A percentile compares a stretch with the other conserved stretches of the same genome.
phyloP scores from a whole-genome alignment of 2,797 vertebrate species.

The Trachops cirrhosus region DNA sequence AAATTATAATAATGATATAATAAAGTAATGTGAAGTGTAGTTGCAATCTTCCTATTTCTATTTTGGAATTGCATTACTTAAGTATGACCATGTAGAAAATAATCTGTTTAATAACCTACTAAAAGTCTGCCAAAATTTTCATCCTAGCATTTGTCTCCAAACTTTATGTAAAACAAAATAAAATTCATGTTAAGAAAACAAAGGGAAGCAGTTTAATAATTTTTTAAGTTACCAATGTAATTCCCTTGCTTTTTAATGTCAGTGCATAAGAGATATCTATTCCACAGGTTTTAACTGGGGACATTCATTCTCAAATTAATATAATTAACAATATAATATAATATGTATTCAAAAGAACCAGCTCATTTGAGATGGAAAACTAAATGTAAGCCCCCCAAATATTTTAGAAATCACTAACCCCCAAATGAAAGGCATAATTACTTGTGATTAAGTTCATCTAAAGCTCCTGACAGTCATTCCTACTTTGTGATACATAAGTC shows the following conservation, averaged over 20 bases:
- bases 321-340: background rate
- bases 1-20: background rate
- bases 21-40: background rate
- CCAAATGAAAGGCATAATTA: background rate
- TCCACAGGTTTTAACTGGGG: background rate
- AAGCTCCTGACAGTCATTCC: fast-evolving
- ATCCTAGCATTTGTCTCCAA: background rate
- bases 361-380: background rate
- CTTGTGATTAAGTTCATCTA: background rate
- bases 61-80: background rate
- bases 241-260: background rate
- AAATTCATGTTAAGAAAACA: background rate
- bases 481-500: background rate
- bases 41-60: background rate
- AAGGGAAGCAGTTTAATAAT: fast-evolving
- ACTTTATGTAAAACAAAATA: background rate
- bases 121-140: background rate
- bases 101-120: background rate
- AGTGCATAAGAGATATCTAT: background rate
- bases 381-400: background rate
- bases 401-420: background rate
- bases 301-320: background rate
- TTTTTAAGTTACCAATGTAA: background rate
- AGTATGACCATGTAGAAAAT: background rate
- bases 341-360: background rate